A percentile compares a stretch with the other conserved stretches of the same genome.
Evolutionary conservation across 2,797 vertebrate genomes (phyloP).

Genomic region (Limosa lapponica): DNA sequence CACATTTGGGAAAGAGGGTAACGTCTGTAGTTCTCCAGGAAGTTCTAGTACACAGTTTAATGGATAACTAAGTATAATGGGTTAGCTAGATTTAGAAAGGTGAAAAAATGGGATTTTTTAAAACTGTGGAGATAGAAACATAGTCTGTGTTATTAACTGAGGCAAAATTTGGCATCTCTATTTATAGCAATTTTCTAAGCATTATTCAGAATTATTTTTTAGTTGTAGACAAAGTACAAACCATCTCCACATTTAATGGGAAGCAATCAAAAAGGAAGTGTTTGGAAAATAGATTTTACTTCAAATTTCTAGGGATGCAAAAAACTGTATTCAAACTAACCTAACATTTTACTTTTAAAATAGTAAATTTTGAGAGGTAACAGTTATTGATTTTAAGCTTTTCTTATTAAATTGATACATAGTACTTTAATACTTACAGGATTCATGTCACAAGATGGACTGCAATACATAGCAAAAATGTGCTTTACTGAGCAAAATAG

Average conservation of each 20-base stretch:
- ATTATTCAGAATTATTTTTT: background rate
- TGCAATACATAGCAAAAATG: background rate
- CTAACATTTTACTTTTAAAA: background rate
- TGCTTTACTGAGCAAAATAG: background rate
- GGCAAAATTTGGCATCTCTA: background rate
- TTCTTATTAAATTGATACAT: background rate
- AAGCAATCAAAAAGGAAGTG: background rate
- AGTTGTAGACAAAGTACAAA: background rate
- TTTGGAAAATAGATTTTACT: background rate
- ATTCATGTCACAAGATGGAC: background rate
- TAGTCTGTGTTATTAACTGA: background rate
- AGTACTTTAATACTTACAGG: background rate
- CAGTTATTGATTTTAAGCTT: background rate
- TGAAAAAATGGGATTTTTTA: background rate
- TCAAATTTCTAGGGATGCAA: background rate
- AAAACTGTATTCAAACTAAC: fast-evolving
- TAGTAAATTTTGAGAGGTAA: background rate
- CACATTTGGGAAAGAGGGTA: background rate
- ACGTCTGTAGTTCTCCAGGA: background rate
- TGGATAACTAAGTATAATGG: background rate
- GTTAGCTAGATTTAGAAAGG: background rate
- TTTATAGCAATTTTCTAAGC: background rate
- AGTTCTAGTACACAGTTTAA: background rate
- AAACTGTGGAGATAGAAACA: background rate
- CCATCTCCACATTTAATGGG: background rate